A percentile compares a stretch with the other conserved stretches of the same genome.
Conservation (phyloP, 2,113 vertebrate genomes). For the Microtus pennsylvanicus region DNA sequence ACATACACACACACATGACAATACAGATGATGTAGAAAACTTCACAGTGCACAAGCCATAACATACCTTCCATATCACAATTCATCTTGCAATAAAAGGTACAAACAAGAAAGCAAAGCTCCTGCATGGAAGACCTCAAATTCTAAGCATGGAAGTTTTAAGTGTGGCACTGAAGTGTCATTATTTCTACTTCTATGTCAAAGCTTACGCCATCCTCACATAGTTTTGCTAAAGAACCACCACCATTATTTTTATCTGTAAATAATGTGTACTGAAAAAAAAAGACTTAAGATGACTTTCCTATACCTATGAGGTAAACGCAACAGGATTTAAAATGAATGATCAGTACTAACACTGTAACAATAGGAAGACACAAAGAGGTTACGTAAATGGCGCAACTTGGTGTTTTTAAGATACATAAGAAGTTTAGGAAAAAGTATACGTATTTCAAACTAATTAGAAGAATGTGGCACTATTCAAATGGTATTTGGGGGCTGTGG, state of each 20-base stretch:
- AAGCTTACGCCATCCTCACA: conserved; percentile 8
- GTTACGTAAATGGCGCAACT: not conserved
- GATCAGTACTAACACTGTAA: not conserved
- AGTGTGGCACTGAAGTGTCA: not conserved
- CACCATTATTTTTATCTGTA: not conserved
- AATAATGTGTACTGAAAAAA: not conserved
- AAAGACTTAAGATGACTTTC: not conserved
- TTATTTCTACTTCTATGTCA: conserved; percentile 23
- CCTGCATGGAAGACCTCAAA: not conserved
- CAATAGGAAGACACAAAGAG: not conserved
- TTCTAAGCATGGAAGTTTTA: not conserved
- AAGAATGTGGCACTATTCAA: not conserved
- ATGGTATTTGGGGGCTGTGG: not conserved
- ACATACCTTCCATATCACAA: not conserved
- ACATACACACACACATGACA: not conserved
- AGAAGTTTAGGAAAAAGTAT: not conserved
- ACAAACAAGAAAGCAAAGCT: not conserved
- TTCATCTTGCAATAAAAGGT: not conserved
- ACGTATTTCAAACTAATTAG: not conserved
- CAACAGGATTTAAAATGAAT: not conserved
- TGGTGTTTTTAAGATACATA: not conserved
- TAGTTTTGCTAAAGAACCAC: not conserved
- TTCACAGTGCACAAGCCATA: not conserved
- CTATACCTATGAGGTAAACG: not conserved
- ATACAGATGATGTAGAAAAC: not conserved